Conservation (phyloP, 2,888 invertebrate genomes). For the Phengaris arion region DNA sequence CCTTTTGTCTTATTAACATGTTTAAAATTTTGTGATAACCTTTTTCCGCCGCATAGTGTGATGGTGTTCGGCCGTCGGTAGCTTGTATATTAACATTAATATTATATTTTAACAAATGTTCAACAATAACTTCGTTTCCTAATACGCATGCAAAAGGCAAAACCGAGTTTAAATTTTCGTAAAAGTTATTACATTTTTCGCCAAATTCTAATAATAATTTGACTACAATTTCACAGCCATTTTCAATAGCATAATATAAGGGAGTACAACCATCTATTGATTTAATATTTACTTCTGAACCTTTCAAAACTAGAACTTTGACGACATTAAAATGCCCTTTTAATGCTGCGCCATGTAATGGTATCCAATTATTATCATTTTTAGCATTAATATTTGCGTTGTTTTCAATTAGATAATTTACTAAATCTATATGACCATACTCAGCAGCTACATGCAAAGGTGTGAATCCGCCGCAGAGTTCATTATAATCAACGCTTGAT, state of each 20-base stretch:
- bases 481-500: not conserved
- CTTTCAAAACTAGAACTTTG: not conserved
- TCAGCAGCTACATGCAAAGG: slow-evolving; percentile 27
- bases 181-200: not conserved
- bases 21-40: slow-evolving; percentile 7
- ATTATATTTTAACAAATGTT: slow-evolving; percentile 2
- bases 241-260: slow-evolving; percentile 20
- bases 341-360: slow-evolving; percentile 20
- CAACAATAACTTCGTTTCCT: slow-evolving; percentile 7
- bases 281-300: slow-evolving; percentile 3
- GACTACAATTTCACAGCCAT: not conserved
- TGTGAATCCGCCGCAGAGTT: slow-evolving; percentile 11
- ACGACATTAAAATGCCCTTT: slow-evolving; percentile 1
- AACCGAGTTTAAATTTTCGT: slow-evolving; percentile 1
- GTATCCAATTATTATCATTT: slow-evolving; percentile 26
- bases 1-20: not conserved
- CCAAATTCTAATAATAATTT: not conserved
- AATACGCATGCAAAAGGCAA: not conserved
- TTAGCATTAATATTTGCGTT: slow-evolving; percentile 8
- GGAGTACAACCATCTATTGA: slow-evolving; percentile 22
- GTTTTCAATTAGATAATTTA: slow-evolving; percentile 10
- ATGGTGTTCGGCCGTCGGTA: not conserved
- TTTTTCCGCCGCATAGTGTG: not conserved
- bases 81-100: not conserved
- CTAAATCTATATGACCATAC: slow-evolving; percentile 19